A percentile compares a stretch with the other conserved stretches of the same genome.
phyloP scores from a whole-genome alignment of 2,797 vertebrate genomes.

The Tragopan temminckii region DNA sequence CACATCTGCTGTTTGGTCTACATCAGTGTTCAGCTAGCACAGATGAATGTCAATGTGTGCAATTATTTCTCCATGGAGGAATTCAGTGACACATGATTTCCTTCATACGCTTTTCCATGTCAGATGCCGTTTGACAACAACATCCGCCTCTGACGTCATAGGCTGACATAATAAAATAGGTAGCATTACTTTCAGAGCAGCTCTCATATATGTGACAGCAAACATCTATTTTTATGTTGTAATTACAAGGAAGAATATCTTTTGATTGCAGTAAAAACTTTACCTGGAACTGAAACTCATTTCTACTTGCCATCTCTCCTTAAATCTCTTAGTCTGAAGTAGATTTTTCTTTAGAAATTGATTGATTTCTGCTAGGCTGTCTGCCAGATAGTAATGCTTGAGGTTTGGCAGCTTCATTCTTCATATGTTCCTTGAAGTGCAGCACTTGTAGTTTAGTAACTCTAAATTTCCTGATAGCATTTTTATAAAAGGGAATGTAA shows the following conservation, averaged over 20 bases:
- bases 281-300: not conserved
- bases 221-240: not conserved
- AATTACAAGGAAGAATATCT: not conserved
- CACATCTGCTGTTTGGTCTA: not conserved
- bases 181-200: not conserved
- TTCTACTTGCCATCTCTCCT: not conserved
- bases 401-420: not conserved
- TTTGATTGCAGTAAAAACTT: not conserved
- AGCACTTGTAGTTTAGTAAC: slow-evolving; percentile 15
- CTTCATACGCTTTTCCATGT: not conserved
- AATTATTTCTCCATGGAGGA: not conserved
- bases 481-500: slow-evolving; percentile 18
- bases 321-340: not conserved
- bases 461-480: not conserved
- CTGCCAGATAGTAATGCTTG: not conserved
- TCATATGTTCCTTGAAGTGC: not conserved
- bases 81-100: not conserved
- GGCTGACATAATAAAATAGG: not conserved
- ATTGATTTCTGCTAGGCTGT: not conserved
- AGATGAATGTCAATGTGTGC: not conserved
- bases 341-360: slow-evolving; percentile 1
- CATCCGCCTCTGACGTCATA: not conserved
- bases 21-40: not conserved
- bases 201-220: not conserved
- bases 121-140: not conserved